A percentile compares a stretch with the other conserved stretches of the same genome.
phyloP scores from a whole-genome alignment of 2,888 invertebrate genomes.

The Andrena trimmerana region DNA sequence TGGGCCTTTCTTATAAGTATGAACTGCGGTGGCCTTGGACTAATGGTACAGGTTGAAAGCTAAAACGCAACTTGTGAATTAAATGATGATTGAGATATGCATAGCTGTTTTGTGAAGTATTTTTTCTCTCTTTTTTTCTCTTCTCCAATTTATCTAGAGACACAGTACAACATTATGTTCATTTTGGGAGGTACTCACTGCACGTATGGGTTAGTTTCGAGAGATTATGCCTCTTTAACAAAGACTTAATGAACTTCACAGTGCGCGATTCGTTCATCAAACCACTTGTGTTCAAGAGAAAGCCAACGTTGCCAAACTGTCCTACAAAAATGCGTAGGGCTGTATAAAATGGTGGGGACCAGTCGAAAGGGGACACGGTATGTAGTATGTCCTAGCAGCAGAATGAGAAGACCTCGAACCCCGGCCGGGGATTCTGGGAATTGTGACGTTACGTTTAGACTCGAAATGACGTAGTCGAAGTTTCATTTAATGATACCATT shows the following conservation, averaged over 20 bases:
- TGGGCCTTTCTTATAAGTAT: too few species aligned
- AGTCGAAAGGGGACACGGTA: slow-evolving; percentile 57
- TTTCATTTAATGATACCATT: slow-evolving; percentile 26
- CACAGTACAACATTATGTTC: too few species aligned
- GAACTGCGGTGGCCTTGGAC: too few species aligned
- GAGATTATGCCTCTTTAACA: too few species aligned
- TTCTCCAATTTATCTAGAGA: too few species aligned
- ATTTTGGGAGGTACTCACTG: too few species aligned
- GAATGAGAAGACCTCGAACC: slow-evolving; percentile 43
- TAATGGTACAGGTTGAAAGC: too few species aligned
- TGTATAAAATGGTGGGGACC: slow-evolving; percentile 39
- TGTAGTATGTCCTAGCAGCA: slow-evolving; percentile 71
- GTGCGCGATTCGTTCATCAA: background rate
- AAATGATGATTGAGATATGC: too few species aligned
- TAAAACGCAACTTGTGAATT: too few species aligned
- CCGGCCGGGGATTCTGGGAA: slow-evolving; percentile 66
- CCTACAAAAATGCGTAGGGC: slow-evolving; percentile 60
- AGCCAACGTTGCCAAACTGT: slow-evolving; percentile 40
- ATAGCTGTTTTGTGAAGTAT: too few species aligned
- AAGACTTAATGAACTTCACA: background rate
- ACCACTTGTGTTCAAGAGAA: slow-evolving; percentile 21
- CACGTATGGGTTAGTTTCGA: too few species aligned
- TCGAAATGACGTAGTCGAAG: slow-evolving; percentile 47
- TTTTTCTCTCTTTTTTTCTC: too few species aligned
- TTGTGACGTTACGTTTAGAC: slow-evolving; percentile 66